Evolutionary conservation across 2,888 invertebrate genomes (phyloP).

Genomic region (Rapana venosa): DNA sequence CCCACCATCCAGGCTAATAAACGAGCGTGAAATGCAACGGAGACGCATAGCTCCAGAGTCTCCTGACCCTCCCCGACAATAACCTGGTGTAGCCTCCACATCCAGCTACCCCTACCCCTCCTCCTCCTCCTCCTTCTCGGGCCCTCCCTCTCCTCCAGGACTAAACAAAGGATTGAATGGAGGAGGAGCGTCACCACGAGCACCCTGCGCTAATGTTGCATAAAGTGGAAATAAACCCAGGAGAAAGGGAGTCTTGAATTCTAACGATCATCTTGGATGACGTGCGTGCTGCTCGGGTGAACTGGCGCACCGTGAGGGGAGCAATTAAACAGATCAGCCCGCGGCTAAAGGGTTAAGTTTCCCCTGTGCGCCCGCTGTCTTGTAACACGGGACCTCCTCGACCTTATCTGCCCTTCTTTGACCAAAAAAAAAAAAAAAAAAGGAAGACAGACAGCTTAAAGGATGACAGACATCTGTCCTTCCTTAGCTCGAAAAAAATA

Average conservation of each 20-base stretch:
- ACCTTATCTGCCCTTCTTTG: too few relatives aligned
- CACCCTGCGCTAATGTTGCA: background rate
- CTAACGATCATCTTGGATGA: conserved; percentile 18
- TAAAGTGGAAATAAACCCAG: conserved; percentile 20
- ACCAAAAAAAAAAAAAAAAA: too few relatives aligned
- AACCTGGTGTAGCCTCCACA: too few relatives aligned
- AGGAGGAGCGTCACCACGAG: background rate
- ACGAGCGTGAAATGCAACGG: conserved; percentile 29
- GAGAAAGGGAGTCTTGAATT: background rate
- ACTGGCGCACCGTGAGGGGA: background rate
- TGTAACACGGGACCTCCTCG: too few relatives aligned
- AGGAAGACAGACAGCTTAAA: too few relatives aligned
- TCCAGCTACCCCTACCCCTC: background rate
- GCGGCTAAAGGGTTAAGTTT: background rate
- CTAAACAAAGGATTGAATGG: background rate
- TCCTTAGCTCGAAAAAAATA: too few relatives aligned
- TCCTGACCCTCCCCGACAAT: background rate
- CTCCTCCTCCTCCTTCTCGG: background rate
- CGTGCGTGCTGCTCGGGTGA: background rate
- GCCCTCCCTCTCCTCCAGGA: too few relatives aligned
- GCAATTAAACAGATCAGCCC: background rate
- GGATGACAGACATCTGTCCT: too few relatives aligned
- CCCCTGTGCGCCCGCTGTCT: too few relatives aligned
- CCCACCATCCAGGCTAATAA: background rate
- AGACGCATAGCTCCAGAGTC: conserved; percentile 16